phyloP scores from a whole-genome alignment of 2,888 invertebrate genomes.

The Dicyrtomina minuta region DNA sequence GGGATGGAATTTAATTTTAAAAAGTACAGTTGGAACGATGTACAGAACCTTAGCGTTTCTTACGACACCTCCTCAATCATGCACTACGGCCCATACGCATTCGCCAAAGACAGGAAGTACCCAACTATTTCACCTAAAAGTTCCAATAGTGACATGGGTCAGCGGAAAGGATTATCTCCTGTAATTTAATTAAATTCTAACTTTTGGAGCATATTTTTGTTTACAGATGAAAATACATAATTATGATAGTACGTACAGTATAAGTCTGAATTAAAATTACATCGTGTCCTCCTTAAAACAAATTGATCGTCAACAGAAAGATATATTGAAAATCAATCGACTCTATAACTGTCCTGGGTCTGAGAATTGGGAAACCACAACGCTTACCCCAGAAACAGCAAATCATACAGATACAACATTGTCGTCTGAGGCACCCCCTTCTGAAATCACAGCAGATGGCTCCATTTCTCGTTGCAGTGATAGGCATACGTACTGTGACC shows the following conservation, averaged over 20 bases:
- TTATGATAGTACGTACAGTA: no score
- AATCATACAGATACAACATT: neutral
- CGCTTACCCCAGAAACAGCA: constrained; percentile 3
- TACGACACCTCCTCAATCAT: constrained; percentile 56
- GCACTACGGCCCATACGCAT: constrained; percentile 57
- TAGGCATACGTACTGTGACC: constrained; percentile 51
- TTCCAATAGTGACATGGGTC: constrained; percentile 55
- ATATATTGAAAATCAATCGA: constrained; percentile 55
- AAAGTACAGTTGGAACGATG: constrained; percentile 54
- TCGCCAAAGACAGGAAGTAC: constrained; percentile 54
- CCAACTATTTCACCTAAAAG: constrained; percentile 56
- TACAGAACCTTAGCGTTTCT: constrained; percentile 54
- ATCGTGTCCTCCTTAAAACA: no score
- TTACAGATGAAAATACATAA: no score
- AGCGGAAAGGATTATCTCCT: constrained; percentile 55
- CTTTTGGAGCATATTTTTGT: neutral
- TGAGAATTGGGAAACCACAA: constrained; percentile 6
- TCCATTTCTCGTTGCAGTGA: constrained; percentile 47
- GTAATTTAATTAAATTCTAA: constrained; percentile 41
- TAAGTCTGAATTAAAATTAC: no score
- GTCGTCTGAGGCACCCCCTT: neutral
- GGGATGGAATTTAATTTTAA: constrained; percentile 56
- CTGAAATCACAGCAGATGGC: neutral
- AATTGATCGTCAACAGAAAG: constrained; percentile 38
- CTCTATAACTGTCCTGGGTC: constrained; percentile 53